Conservation (phyloP, 2,888 invertebrate genomes). For the Eudasyphora cyanicolor region DNA sequence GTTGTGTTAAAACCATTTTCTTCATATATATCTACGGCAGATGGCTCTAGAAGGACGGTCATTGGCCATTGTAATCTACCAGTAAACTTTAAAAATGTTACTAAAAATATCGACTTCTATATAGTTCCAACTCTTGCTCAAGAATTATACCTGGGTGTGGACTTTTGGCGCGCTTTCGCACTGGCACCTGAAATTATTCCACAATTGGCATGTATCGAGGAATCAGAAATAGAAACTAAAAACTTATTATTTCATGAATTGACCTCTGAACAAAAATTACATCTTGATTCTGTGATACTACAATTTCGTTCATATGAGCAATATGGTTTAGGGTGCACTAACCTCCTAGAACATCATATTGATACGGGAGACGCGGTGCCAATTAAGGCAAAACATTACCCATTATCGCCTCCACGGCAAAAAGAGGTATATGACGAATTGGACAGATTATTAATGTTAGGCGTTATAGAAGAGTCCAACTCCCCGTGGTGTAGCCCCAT, state of each 20-base stretch:
- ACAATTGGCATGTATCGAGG: neutral
- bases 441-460: slow-evolving; percentile 39
- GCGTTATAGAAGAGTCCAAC: slow-evolving; percentile 51
- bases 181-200: slow-evolving; percentile 36
- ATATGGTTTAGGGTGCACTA: slow-evolving; percentile 19
- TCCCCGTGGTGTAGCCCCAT: slow-evolving; percentile 40
- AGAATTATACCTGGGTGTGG: neutral
- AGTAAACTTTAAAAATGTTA: neutral
- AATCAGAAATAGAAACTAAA: neutral
- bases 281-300: slow-evolving; percentile 10
- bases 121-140: slow-evolving; percentile 20
- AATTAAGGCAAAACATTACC: slow-evolving; percentile 41
- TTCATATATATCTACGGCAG: slow-evolving; percentile 22
- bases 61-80: slow-evolving; percentile 27
- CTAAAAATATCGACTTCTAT: slow-evolving; percentile 22
- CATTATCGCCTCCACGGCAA: slow-evolving; percentile 50
- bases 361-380: slow-evolving; percentile 34
- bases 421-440: slow-evolving; percentile 43
- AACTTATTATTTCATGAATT: slow-evolving; percentile 3
- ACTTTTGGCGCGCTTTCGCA: slow-evolving; percentile 31
- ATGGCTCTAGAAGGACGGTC: slow-evolving; percentile 3
- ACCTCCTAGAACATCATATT: slow-evolving; percentile 11
- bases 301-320: slow-evolving; percentile 26
- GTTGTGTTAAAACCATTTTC: neutral
- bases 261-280: neutral